Evolutionary conservation across 1,140 invertebrate genomes (phyloP).

Genomic region (Bemisia tabaci): DNA sequence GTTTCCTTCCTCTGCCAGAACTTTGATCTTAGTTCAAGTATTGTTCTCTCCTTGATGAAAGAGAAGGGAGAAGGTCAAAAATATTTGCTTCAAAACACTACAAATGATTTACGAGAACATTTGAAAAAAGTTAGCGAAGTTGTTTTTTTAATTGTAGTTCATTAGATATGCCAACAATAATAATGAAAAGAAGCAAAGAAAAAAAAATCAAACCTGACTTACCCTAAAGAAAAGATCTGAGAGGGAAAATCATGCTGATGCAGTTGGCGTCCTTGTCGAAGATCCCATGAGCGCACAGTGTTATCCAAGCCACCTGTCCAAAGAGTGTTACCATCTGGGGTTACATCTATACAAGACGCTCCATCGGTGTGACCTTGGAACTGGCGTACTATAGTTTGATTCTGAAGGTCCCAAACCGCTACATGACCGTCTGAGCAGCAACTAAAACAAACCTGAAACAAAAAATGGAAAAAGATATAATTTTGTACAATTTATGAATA

Average conservation of each 20-base stretch:
- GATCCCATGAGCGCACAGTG: constrained; percentile 89
- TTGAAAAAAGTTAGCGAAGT: too few species aligned
- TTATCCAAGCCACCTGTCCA: constrained; percentile 97
- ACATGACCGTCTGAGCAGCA: constrained; percentile 96
- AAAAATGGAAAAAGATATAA: not conserved
- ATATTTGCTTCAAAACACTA: too few species aligned
- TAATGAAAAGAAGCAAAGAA: too few species aligned
- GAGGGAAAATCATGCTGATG: constrained; percentile 81
- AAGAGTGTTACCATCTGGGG: constrained; percentile 84
- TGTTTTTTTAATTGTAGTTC: too few species aligned
- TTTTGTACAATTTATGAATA: too few species aligned
- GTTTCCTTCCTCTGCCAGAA: too few species aligned
- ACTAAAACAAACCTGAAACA: constrained; percentile 63
- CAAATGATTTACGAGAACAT: too few species aligned
- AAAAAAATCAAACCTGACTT: too few species aligned
- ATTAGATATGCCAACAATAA: too few species aligned
- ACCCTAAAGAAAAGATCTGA: constrained; percentile 44
- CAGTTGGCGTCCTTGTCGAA: constrained; percentile 73
- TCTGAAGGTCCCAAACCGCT: constrained; percentile 92
- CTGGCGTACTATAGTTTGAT: constrained; percentile 81
- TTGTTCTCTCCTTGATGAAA: too few species aligned
- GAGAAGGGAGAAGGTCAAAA: too few species aligned
- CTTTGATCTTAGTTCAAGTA: too few species aligned
- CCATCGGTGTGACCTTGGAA: constrained; percentile 93
- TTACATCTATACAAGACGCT: constrained; percentile 93